Evolutionary conservation across 2,797 vertebrate genomes (phyloP).

Genomic region (Phalloptychus januarius): DNA sequence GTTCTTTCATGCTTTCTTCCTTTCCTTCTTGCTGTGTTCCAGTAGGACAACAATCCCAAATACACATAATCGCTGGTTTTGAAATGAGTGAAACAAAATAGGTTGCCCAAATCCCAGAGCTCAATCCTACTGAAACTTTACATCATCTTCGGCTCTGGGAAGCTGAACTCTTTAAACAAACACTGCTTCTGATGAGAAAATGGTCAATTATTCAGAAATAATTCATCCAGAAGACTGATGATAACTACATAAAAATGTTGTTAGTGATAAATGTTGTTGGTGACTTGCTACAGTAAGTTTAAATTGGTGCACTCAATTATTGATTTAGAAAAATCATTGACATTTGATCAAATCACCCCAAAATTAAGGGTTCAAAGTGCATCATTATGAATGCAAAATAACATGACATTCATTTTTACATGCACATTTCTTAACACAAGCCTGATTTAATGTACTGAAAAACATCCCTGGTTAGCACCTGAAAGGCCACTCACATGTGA

Average conservation of each 20-base stretch:
- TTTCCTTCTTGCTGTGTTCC: no score
- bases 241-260: neutral
- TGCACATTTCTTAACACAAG: neutral
- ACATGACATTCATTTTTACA: neutral
- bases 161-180: no score
- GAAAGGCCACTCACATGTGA: constrained; percentile 82
- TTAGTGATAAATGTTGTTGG: neutral
- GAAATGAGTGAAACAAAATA: neutral
- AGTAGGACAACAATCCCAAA: no score
- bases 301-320: neutral
- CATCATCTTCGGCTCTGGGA: no score
- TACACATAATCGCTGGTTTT: neutral
- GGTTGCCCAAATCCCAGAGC: neutral
- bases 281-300: neutral
- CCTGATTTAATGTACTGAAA: neutral
- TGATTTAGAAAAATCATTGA: neutral
- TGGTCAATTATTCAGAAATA: neutral
- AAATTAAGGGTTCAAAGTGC: neutral
- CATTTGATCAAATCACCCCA: neutral
- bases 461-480: neutral
- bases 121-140: neutral
- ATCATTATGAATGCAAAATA: neutral
- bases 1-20: no score
- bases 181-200: neutral
- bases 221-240: neutral